Evolutionary conservation across 2,888 invertebrate species (phyloP).

Genomic region (Dryobotodes eremita): DNA sequence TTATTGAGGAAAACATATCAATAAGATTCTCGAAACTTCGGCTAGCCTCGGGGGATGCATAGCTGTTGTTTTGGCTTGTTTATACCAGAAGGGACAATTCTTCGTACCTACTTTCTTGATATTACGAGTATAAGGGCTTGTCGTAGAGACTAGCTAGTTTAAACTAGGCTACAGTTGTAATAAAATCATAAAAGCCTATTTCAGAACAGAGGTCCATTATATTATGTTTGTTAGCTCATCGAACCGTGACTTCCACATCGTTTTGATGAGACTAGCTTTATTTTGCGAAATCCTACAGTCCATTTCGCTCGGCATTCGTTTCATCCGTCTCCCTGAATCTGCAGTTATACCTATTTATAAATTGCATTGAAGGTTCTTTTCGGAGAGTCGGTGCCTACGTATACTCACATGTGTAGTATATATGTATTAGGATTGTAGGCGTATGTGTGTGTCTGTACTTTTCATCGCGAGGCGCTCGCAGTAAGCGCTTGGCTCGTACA

Average conservation of each 20-base stretch:
- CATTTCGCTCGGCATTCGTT: conserved; percentile 50
- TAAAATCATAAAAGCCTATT: conserved; percentile 25
- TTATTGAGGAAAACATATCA: conserved; percentile 60
- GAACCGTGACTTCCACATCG: conserved; percentile 37
- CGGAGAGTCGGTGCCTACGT: conserved; percentile 22
- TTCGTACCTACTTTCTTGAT: conserved; percentile 6
- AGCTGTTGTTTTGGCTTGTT: conserved; percentile 39
- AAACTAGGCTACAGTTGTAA: not conserved
- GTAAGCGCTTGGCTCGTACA: conserved; percentile 42
- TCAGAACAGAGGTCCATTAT: conserved; percentile 27
- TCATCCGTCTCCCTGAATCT: conserved; percentile 54
- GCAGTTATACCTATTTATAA: conserved; percentile 61
- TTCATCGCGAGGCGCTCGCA: conserved; percentile 48
- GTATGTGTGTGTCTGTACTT: conserved; percentile 43
- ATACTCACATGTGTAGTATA: conserved; percentile 13
- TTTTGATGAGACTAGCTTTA: conserved; percentile 44
- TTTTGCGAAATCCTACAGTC: conserved; percentile 40
- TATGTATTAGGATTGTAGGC: conserved; percentile 3
- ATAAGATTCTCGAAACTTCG: conserved; percentile 56
- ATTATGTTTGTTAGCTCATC: conserved; percentile 47
- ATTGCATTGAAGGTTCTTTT: conserved; percentile 61
- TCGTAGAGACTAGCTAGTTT: conserved; percentile 9
- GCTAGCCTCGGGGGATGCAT: conserved; percentile 52
- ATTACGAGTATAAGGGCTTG: conserved; percentile 21
- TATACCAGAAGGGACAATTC: conserved; percentile 24